phyloP scores from a whole-genome alignment of 2,113 vertebrate species.

The Pachyramphus minor region DNA sequence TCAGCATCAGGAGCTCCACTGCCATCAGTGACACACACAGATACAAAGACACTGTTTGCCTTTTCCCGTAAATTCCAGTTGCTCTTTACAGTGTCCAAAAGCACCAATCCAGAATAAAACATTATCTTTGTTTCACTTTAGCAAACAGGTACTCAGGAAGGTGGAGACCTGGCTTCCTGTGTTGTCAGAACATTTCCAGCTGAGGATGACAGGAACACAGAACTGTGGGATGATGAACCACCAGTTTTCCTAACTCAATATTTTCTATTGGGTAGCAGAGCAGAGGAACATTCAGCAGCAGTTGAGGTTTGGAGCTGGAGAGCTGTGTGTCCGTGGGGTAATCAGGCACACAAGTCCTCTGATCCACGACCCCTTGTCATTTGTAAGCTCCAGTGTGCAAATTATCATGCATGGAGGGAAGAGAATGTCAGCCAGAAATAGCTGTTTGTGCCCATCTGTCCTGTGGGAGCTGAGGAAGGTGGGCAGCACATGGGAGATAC shows the following conservation, averaged over 20 bases:
- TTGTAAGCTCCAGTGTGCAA: rapidly evolving
- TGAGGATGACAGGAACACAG: background rate
- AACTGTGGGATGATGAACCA: background rate
- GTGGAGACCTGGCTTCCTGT: background rate
- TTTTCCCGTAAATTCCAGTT: background rate
- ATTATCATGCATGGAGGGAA: rapidly evolving
- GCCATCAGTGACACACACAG: background rate
- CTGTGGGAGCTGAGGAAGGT: background rate
- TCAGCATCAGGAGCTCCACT: background rate
- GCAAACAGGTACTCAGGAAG: background rate
- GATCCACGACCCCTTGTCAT: rapidly evolving
- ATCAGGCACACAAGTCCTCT: background rate
- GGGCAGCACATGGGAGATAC: rapidly evolving
- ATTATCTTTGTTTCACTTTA: background rate
- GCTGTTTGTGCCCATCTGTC: background rate
- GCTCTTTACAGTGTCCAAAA: background rate
- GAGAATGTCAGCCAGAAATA: background rate
- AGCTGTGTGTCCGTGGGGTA: background rate
- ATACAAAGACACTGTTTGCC: background rate
- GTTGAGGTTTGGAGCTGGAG: background rate
- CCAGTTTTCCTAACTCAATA: background rate
- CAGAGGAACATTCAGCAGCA: background rate
- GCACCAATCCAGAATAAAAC: background rate
- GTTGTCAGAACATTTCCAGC: background rate
- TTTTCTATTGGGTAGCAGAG: too few relatives aligned